phyloP scores from a whole-genome alignment of 2,888 invertebrate genomes.

The Dryobotodes eremita region DNA sequence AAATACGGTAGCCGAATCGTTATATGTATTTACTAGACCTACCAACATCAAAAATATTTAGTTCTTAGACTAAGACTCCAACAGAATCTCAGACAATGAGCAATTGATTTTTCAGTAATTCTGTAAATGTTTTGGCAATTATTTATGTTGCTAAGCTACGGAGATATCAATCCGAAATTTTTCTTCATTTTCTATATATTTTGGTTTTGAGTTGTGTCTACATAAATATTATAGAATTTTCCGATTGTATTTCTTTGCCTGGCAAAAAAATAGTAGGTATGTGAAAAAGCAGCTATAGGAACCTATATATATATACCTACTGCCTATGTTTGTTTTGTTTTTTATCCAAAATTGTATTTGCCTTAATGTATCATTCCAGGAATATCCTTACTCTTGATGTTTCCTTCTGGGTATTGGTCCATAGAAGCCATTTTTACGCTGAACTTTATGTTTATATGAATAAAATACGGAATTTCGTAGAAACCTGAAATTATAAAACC shows the following conservation, averaged over 20 bases:
- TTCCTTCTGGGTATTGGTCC: background rate
- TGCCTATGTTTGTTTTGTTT: background rate
- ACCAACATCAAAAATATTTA: background rate
- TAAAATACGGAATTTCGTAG: background rate
- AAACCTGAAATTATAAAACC: background rate
- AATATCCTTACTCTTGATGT: background rate
- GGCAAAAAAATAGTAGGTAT: too few species aligned
- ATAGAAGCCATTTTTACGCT: background rate
- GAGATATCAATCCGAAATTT: background rate
- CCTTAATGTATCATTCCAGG: background rate
- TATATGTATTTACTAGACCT: background rate
- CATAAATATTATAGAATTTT: background rate
- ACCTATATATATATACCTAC: background rate
- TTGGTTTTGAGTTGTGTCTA: background rate
- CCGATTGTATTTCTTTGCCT: background rate
- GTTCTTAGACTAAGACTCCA: background rate
- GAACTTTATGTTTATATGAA: background rate
- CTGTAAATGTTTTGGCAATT: background rate
- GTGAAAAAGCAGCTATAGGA: background rate
- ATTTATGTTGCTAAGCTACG: conserved; percentile 1
- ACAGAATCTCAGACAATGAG: background rate
- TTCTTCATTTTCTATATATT: background rate
- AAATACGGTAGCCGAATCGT: background rate
- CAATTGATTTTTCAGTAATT: background rate
- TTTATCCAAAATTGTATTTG: background rate